Evolutionary conservation across 1,140 invertebrate genomes (phyloP).

Genomic region (Drosophila arizonae): DNA sequence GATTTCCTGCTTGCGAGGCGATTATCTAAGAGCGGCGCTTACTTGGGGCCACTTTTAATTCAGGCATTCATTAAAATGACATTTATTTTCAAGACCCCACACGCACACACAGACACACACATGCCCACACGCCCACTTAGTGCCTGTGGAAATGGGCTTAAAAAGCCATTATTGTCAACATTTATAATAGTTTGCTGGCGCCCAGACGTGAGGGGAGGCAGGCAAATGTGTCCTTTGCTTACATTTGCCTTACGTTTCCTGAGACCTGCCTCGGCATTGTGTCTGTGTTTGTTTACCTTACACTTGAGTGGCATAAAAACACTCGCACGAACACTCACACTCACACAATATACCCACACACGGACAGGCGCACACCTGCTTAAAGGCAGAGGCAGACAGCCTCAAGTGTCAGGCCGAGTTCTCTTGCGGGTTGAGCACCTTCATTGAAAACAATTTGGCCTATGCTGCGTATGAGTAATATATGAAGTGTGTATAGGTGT

Average conservation of each 20-base stretch:
- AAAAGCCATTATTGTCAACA: constrained; percentile 82
- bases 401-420: constrained; percentile 57
- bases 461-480: constrained; percentile 71
- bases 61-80: constrained; percentile 75
- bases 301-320: constrained; percentile 69
- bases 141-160: constrained; percentile 72
- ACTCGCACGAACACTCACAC: constrained; percentile 31
- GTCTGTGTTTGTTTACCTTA: constrained; percentile 74
- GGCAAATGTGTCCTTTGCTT: constrained; percentile 62
- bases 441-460: constrained; percentile 75
- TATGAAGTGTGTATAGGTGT: constrained; percentile 45
- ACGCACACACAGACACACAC: constrained; percentile 4
- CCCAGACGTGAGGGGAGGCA: background rate
- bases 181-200: constrained; percentile 77
- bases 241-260: constrained; percentile 20
- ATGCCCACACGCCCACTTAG: constrained; percentile 15
- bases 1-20: constrained; percentile 53
- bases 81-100: constrained; percentile 60
- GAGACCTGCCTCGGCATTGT: constrained; percentile 35
- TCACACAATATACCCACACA: constrained; percentile 23
- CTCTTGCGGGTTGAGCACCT: constrained; percentile 43
- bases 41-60: constrained; percentile 23
- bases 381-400: constrained; percentile 47
- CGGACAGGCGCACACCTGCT: constrained; percentile 26
- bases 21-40: constrained; percentile 23